phyloP scores from a whole-genome alignment of 2,888 invertebrate genomes.

The Drosophila birchii region DNA sequence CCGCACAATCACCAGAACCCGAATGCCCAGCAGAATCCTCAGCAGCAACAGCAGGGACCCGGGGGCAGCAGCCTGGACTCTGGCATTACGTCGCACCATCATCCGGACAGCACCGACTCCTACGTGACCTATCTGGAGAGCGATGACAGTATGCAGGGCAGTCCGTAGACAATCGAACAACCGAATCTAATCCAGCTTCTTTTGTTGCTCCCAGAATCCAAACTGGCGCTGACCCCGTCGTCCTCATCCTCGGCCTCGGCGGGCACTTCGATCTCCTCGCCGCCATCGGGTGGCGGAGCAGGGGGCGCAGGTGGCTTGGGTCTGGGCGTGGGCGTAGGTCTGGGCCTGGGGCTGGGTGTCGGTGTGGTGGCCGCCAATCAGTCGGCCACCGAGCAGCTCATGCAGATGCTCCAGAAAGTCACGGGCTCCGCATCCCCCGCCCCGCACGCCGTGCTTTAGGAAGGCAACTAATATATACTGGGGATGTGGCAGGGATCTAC shows the following conservation, averaged over 20 bases:
- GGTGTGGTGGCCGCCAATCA: slow-evolving; percentile 62
- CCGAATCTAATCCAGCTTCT: slow-evolving; percentile 85
- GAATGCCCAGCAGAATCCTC: slow-evolving; percentile 18
- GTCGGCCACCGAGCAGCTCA: slow-evolving; percentile 83
- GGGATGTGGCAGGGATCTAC: slow-evolving; percentile 21
- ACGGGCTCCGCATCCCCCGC: slow-evolving; percentile 73
- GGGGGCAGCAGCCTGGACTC: slow-evolving; percentile 85
- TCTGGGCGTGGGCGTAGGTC: slow-evolving; percentile 40
- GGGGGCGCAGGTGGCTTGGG: slow-evolving; percentile 38
- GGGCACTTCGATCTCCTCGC: slow-evolving; percentile 80
- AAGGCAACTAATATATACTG: neutral
- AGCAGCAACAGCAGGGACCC: slow-evolving; percentile 85
- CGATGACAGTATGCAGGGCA: slow-evolving; percentile 91
- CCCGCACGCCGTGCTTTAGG: slow-evolving; percentile 61
- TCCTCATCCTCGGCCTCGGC: slow-evolving; percentile 78
- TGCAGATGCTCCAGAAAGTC: slow-evolving; percentile 84
- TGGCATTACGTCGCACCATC: slow-evolving; percentile 87
- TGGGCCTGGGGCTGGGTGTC: slow-evolving; percentile 54
- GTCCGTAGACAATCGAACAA: slow-evolving; percentile 87
- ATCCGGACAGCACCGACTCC: slow-evolving; percentile 93
- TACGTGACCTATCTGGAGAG: slow-evolving; percentile 97
- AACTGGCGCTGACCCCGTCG: slow-evolving; percentile 83
- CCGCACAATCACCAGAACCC: slow-evolving; percentile 36
- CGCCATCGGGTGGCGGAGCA: slow-evolving; percentile 67
- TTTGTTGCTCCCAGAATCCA: slow-evolving; percentile 85